Evolutionary conservation across 2,113 vertebrate genomes (phyloP).

Genomic region (Pithys albifrons): DNA sequence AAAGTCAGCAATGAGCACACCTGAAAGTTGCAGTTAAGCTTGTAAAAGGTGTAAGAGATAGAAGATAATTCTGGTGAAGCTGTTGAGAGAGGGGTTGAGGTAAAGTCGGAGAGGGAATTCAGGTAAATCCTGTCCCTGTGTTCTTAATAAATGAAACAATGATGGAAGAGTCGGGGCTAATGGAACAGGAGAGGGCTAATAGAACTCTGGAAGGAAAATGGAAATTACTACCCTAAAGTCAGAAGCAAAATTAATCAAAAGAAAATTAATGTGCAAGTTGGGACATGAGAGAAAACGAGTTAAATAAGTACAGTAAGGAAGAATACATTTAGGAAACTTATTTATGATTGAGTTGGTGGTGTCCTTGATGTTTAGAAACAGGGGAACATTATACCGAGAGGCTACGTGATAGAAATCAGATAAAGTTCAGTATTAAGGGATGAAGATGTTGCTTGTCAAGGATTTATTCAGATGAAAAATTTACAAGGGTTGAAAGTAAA

Average conservation of each 20-base stretch:
- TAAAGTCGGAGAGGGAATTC: background rate
- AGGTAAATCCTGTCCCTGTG: background rate
- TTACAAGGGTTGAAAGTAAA: background rate
- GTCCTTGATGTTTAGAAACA: background rate
- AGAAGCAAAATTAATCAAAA: background rate
- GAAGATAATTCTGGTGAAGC: background rate
- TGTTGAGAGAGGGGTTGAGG: background rate
- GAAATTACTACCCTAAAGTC: background rate
- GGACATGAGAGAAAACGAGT: background rate
- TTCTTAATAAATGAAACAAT: background rate
- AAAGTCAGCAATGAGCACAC: background rate
- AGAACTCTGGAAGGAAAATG: background rate
- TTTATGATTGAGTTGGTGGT: background rate
- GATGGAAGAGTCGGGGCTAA: background rate
- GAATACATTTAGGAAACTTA: background rate
- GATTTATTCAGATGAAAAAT: background rate
- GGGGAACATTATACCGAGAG: background rate
- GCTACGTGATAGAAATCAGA: background rate
- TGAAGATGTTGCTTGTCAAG: background rate
- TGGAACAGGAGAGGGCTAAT: background rate
- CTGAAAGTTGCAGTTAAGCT: background rate
- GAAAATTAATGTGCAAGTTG: background rate
- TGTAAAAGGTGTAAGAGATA: background rate
- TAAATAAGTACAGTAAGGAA: background rate
- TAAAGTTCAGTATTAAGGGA: background rate